Base-by-base conservation (phyloP, 2,113 vertebrate genomes). In the Sylvilagus bachmani region DNA sequence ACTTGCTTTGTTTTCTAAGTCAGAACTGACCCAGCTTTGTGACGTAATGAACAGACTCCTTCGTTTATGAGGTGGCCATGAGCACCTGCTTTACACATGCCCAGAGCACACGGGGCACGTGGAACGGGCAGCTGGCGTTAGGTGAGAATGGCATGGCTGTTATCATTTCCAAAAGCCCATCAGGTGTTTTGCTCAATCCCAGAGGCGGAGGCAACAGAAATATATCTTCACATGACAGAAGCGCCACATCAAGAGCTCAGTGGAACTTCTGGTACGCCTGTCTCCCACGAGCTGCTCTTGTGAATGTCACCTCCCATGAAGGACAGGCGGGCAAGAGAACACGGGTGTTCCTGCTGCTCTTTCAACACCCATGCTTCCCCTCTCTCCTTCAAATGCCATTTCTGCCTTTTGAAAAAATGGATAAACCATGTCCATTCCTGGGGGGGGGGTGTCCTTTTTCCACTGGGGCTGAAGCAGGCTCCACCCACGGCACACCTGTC, bases 51-150 rank as follows among this genome's bases (percentile, higher is more conserved):
- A 6, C 25, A 67, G 5, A 2, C 61, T 33, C 38, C 8, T 44
- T 44, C 17, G 75, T 4, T 71, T 75, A 67, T 49, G 9, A 87
- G 12, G 58, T 17, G 10, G 2, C 9, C 22, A 33, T 6, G 73
- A 6, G 44, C 29, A n/a, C 13, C 55, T 2, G 1, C 14, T 12
- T 0, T 3, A 5, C 22, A 87, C 55, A 87, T 13, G 10, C 22
- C 17, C 5, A 5, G 29, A 2, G 14, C 0, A 14, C 25, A 10
- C 0, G 8, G 36, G 14, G 22, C 16, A 0, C 29, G 1, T 44
- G 51, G 16, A 49, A 6, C 13, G 3, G 9, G 21, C 25, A 49
- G 62, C 38, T 36, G 80, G 21, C 38, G 33, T 0, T 1, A 1
- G 9, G 10, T 29, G 22, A 24, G 44, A 11, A 17, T 0, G 22